Evolutionary conservation across 2,888 invertebrate genomes (phyloP).

Genomic region (Hyppa rectilinea): DNA sequence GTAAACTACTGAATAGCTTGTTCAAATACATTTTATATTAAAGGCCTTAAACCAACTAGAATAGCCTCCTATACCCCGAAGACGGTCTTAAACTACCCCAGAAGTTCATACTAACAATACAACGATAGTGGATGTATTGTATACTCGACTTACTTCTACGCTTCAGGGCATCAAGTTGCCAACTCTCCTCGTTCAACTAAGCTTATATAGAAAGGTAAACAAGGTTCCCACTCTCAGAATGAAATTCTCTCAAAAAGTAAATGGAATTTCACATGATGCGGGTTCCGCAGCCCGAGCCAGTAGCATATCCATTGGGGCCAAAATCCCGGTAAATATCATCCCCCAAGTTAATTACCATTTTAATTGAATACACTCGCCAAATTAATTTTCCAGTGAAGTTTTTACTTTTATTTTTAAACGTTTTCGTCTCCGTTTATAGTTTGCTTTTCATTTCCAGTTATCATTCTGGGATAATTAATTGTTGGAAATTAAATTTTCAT

Average conservation of each 20-base stretch:
- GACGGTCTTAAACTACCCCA: constrained; percentile 14
- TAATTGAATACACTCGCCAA: constrained; percentile 75
- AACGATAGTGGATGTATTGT: constrained; percentile 17
- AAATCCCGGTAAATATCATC: constrained; percentile 68
- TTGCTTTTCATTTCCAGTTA: constrained; percentile 64
- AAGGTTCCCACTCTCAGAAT: constrained; percentile 19
- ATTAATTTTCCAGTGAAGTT: constrained; percentile 64
- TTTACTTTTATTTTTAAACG: constrained; percentile 46
- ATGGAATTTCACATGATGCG: constrained; percentile 68
- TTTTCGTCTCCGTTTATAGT: constrained; percentile 50
- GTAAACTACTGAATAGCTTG: neutral
- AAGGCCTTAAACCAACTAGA: constrained; percentile 20
- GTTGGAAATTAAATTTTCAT: constrained; percentile 42
- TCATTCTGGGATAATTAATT: constrained; percentile 40
- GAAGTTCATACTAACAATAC: constrained; percentile 35
- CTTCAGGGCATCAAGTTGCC: constrained; percentile 39
- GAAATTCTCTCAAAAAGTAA: constrained; percentile 66
- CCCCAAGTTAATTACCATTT: constrained; percentile 76
- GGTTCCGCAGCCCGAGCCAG: constrained; percentile 23
- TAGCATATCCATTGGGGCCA: constrained; percentile 64
- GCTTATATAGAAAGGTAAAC: constrained; percentile 47
- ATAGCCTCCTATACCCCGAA: constrained; percentile 3
- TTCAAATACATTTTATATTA: neutral
- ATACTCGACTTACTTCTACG: constrained; percentile 27
- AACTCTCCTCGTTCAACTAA: constrained; percentile 53